Base-by-base conservation (phyloP, 2,797 vertebrate species). In the Aeoliscus strigatus region DNA sequence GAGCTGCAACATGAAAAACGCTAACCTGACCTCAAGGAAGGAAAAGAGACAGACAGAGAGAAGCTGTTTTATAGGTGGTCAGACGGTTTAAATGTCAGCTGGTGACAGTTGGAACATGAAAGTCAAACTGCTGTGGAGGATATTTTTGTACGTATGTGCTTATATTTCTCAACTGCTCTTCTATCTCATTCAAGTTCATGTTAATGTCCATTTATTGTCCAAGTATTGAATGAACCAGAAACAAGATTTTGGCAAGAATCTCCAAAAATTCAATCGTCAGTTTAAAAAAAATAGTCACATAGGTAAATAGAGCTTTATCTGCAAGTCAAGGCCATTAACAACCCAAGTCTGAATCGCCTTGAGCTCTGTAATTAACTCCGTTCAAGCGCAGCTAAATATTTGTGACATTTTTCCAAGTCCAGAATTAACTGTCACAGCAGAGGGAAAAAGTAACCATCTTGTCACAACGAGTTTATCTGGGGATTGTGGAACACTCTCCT, bases 301-400 rank as follows among this genome's bases (percentile, higher is more conserved):
- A 86, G 82, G 62, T 90, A 93, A 94, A 93, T 91, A 89, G 88
- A 90, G 90, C 89, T 93, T 92, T 91, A 92, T 93, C 89, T 91
- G 90, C 86, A 91, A 91, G 90, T 92, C 88, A 90, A 86, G 89
- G 86, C 90, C 91, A 96, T 97, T 96, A 94, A 88, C 86, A 85
- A 86, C 75, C 83, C 83, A 75, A 89, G 87, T 90, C 87, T 87
- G 86, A 85, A 81, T 82, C 80, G 90, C 91, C 90, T 81, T 80
- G 46, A 91, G 92, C 90, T 86, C 87, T 82, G 90, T 94, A 94
- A 97, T 97, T 94, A 96, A 95, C 90, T 96, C 89, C 89, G 87
- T 84, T 89, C 89, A 91, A 91, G 92, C 93, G 89, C 90, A 89
- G 90, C 92, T 97, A 97, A 98, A 93, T 88, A 93, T 92, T 94